Evolutionary conservation across 2,888 invertebrate genomes (phyloP).

Genomic region (Agriopis leucophaearia): DNA sequence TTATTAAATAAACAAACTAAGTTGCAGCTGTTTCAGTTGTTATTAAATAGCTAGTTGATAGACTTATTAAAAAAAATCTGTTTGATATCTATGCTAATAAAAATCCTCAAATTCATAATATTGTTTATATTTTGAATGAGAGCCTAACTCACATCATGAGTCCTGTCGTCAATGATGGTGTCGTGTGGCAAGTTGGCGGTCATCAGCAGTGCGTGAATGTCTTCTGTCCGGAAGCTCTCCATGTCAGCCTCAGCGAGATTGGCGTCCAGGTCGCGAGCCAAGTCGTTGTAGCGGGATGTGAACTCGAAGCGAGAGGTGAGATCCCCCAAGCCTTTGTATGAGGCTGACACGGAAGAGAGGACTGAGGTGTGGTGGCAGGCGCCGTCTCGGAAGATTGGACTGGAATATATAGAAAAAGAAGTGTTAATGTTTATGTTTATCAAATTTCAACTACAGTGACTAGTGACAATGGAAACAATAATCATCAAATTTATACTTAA

Average conservation of each 20-base stretch:
- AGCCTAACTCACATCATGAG: conserved; percentile 78
- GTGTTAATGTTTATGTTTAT: background rate
- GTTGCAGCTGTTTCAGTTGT: too few species aligned
- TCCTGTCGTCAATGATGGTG: conserved; percentile 82
- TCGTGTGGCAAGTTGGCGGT: conserved; percentile 91
- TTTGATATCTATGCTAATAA: too few species aligned
- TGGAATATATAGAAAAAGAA: conserved; percentile 67
- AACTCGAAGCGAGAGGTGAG: conserved; percentile 83
- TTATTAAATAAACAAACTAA: too few species aligned
- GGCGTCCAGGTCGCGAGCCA: conserved; percentile 95
- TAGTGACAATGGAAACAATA: too few species aligned
- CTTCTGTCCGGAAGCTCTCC: conserved; percentile 96
- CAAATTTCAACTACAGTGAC: background rate
- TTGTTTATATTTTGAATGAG: background rate
- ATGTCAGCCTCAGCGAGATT: conserved; percentile 98
- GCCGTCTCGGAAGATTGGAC: conserved; percentile 91
- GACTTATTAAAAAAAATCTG: too few species aligned
- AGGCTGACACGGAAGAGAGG: conserved; percentile 92
- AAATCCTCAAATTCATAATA: background rate
- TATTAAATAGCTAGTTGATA: too few species aligned
- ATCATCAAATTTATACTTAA: too few species aligned
- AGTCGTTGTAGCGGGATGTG: conserved; percentile 92
- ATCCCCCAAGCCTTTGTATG: conserved; percentile 90
- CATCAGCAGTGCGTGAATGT: conserved; percentile 94
- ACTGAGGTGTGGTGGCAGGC: conserved; percentile 93